Evolutionary conservation across 2,113 vertebrate genomes (phyloP), one percentile per base, ranked within the genome.

Genomic region (Bucco capensis): DNA sequence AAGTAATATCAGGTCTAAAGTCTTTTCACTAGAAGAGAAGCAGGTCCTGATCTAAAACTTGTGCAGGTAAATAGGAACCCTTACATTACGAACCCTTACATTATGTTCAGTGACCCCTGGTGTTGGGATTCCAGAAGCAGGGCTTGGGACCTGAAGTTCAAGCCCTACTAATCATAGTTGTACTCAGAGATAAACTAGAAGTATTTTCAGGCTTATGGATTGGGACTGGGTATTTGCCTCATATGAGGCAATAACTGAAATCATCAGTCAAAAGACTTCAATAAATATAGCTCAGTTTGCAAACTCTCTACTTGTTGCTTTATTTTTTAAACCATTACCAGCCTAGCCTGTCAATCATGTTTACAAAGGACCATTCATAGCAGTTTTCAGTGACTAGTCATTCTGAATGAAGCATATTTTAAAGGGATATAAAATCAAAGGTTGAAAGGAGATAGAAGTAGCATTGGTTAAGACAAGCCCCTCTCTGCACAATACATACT

Each of bases 251-350:
- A 19, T 56, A 93, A 81, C 12, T 78, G 73, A 92, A 93, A 84
- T 83, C 3, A 3, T 67, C 88, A 90, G 69, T 37, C 46, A 72
- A 88, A 93, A 79, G 12, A 28, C 72, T 76, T 94, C 83, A 71
- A 88, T 83, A 95, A 95, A 83, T 40, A 66, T 1, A 92, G 42
- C 23, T 92, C 64, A 35, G 77, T 94, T 94, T 93, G 75, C 69
- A 90, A 96, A 92, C 74, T 70, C 38, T 79, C 70, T 75, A 76
- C 33, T 83, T 89, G 86, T 81, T 90, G 56, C 74, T 88, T 81
- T 94, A 72, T 89, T 93, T 95, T 93, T 88, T 65, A 71, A 88
- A 76, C 54, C 25, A 28, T 65, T 89, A 49, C 61, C 80, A 92
- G 78, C 40, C 74, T 54, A 54, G 21, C 40, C 66, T 62, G 70